Conservation (phyloP, 2,113 vertebrate species). For the Steatornis caripensis region DNA sequence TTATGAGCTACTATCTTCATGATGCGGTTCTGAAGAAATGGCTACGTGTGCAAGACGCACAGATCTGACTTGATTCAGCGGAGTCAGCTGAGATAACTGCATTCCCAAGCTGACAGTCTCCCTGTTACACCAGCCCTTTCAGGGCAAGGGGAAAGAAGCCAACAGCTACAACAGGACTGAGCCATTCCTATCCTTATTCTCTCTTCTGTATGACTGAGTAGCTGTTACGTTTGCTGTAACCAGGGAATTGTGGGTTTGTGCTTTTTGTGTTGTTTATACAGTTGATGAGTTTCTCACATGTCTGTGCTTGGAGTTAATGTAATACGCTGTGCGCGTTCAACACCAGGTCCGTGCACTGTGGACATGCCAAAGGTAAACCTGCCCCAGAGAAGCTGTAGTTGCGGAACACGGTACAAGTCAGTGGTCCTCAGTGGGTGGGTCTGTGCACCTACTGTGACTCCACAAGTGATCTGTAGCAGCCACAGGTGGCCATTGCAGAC, state of each 20-base stretch:
- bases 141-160: not conserved
- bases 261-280: not conserved
- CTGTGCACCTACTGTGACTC: accelerated
- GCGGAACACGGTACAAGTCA: not conserved
- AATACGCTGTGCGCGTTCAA: not conserved
- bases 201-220: not conserved
- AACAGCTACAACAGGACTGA: not conserved
- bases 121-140: not conserved
- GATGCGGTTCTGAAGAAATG: not conserved
- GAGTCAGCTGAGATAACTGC: not conserved
- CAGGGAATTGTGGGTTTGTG: not conserved
- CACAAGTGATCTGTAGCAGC: not conserved
- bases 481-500: not conserved
- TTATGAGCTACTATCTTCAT: not conserved
- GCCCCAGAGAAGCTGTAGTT: not conserved
- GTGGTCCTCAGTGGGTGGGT: not conserved
- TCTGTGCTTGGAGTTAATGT: not conserved
- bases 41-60: not conserved
- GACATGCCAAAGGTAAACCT: not conserved
- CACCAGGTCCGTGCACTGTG: accelerated
- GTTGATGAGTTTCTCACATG: not conserved
- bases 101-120: not conserved
- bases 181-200: not conserved
- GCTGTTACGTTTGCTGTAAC: not conserved
- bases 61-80: not conserved